Percentiles rank a stretch among this genome's conserved stretches.
Evolutionary conservation across 2,888 invertebrate genomes (phyloP).

Genomic region (Sesia apiformis): DNA sequence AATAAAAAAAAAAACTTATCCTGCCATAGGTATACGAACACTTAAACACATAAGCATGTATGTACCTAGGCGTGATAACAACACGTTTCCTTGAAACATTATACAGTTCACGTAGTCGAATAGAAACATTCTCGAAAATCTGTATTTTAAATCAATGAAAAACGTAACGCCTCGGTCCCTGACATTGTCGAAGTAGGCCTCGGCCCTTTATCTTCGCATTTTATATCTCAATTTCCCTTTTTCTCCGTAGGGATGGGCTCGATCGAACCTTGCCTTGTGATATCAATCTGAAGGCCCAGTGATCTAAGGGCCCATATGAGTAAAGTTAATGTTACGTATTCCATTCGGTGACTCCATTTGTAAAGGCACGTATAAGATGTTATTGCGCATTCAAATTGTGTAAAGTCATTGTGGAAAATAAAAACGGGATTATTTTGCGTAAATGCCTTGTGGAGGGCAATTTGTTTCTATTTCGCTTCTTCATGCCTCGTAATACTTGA

Average conservation of each 20-base stretch:
- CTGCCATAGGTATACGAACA: too few species aligned
- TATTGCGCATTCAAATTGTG: too few species aligned
- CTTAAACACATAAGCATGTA: too few species aligned
- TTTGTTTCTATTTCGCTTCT: too few species aligned
- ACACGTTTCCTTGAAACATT: too few species aligned
- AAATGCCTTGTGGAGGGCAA: too few species aligned
- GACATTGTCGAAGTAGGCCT: constrained; percentile 16
- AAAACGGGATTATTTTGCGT: too few species aligned
- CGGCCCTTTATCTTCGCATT: constrained; percentile 33
- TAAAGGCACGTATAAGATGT: too few species aligned
- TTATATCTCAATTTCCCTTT: constrained; percentile 55
- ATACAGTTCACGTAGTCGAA: not conserved
- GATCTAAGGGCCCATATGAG: constrained; percentile 23
- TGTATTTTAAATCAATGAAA: constrained; percentile 19
- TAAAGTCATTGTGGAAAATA: too few species aligned
- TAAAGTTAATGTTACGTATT: constrained; percentile 31
- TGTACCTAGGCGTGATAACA: too few species aligned
- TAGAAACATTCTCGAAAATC: constrained; percentile 6
- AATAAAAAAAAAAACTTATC: too few species aligned
- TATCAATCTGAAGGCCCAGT: constrained; percentile 33
- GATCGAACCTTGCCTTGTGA: constrained; percentile 17
- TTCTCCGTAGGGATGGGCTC: constrained; percentile 24
- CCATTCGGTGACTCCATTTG: constrained; percentile 1
- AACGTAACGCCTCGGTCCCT: constrained; percentile 16
- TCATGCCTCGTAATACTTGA: too few species aligned